Evolutionary conservation across 2,113 vertebrate genomes (phyloP).

Genomic region (Serilophus lunatus): DNA sequence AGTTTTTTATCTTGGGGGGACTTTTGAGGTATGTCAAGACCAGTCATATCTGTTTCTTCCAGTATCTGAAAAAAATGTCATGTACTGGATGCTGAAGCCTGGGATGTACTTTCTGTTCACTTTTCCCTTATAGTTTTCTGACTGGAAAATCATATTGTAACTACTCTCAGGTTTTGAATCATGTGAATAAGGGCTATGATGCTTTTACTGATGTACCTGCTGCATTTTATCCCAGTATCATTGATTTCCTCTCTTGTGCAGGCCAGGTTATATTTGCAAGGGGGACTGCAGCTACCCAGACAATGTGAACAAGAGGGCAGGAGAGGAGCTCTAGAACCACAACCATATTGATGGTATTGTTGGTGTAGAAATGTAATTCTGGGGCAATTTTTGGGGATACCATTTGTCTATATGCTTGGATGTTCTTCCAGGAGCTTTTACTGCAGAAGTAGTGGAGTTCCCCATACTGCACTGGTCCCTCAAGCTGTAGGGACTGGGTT

Average conservation of each 20-base stretch:
- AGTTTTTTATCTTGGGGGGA: neutral
- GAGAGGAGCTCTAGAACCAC: neutral
- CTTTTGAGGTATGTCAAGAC: neutral
- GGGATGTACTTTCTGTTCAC: neutral
- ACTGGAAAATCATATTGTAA: neutral
- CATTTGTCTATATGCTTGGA: rapidly evolving
- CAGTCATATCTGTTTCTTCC: neutral
- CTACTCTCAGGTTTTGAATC: neutral
- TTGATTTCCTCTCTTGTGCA: neutral
- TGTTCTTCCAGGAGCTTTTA: neutral
- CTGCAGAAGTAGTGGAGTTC: neutral
- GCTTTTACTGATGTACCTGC: neutral
- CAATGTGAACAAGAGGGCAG: neutral
- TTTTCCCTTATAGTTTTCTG: neutral
- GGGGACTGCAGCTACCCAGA: neutral
- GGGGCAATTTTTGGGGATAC: neutral
- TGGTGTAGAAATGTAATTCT: neutral
- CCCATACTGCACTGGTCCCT: neutral
- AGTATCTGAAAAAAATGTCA: neutral
- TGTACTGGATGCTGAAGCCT: neutral
- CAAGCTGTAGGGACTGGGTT: neutral
- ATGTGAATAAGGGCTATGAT: rapidly evolving
- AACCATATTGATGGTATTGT: neutral
- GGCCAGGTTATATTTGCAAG: neutral
- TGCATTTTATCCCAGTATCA: neutral